Conservation (phyloP, 1,140 invertebrate species). For the Microplitis demolitor region DNA sequence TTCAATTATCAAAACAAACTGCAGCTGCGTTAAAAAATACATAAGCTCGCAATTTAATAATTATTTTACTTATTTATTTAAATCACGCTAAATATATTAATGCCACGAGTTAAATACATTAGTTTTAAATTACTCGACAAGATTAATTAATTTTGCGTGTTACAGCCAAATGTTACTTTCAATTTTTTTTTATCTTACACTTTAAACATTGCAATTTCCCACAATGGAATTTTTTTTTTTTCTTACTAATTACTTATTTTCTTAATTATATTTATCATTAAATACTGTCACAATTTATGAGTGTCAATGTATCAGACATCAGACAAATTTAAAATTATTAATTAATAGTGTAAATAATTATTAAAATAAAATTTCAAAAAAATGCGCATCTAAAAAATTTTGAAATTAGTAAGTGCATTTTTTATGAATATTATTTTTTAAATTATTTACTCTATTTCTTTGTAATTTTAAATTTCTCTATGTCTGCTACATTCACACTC, state of each 20-base stretch:
- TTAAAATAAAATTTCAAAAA: too few species aligned
- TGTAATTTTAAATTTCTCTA: too few species aligned
- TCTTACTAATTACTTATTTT: not conserved
- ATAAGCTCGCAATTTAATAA: not conserved
- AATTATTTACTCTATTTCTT: too few species aligned
- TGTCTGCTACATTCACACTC: too few species aligned
- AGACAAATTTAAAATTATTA: too few species aligned
- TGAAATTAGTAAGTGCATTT: too few species aligned
- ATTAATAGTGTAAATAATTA: too few species aligned
- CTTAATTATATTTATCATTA: not conserved
- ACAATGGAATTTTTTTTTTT: not conserved
- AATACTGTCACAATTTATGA: not conserved
- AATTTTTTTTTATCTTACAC: not conserved
- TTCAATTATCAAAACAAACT: too few species aligned
- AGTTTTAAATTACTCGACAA: not conserved
- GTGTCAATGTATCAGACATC: too few species aligned
- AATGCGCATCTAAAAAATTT: too few species aligned
- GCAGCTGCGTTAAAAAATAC: too few species aligned
- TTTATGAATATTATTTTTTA: too few species aligned
- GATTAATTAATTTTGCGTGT: slow-evolving; percentile 2
- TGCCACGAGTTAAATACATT: not conserved
- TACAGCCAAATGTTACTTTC: slow-evolving; percentile 15
- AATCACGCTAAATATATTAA: slow-evolving; percentile 9
- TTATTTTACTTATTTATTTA: not conserved
- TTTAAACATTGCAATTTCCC: not conserved